Percentiles rank a stretch among this genome's conserved stretches.
phyloP scores from a whole-genome alignment of 2,888 invertebrate genomes.

The Amiota minor region DNA sequence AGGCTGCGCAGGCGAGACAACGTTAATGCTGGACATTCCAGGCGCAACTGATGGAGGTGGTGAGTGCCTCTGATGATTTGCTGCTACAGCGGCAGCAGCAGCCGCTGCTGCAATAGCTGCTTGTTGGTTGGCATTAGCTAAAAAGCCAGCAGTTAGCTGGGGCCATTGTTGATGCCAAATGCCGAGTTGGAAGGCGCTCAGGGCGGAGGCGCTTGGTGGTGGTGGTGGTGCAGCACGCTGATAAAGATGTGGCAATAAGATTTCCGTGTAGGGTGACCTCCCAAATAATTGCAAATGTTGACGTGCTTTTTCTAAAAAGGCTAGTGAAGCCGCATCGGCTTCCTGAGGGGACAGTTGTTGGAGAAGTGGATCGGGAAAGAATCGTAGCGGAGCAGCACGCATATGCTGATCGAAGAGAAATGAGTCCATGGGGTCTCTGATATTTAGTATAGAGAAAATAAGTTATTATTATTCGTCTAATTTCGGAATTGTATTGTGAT shows the following conservation, averaged over 20 bases:
- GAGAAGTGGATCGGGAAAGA: constrained; percentile 73
- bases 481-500: background rate
- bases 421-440: constrained; percentile 74
- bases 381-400: constrained; percentile 70
- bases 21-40: background rate
- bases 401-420: constrained; percentile 73
- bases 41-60: constrained; percentile 58
- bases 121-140: constrained; percentile 72
- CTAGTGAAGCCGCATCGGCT: constrained; percentile 73
- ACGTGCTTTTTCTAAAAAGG: constrained; percentile 73
- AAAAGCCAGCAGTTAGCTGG: constrained; percentile 73
- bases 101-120: constrained; percentile 68
- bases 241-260: constrained; percentile 73
- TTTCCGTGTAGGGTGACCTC: constrained; percentile 73
- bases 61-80: constrained; percentile 43
- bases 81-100: constrained; percentile 61
- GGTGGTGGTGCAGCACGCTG: constrained; percentile 68
- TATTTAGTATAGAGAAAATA: constrained; percentile 29
- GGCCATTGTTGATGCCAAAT: constrained; percentile 75
- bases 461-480: background rate
- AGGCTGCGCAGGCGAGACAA: constrained; percentile 38
- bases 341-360: constrained; percentile 72
- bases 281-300: constrained; percentile 74
- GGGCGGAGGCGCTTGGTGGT: constrained; percentile 46
- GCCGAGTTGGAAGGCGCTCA: constrained; percentile 73